Evolutionary conservation across 1,140 invertebrate genomes (phyloP).

Genomic region (Cydia fagiglandana): DNA sequence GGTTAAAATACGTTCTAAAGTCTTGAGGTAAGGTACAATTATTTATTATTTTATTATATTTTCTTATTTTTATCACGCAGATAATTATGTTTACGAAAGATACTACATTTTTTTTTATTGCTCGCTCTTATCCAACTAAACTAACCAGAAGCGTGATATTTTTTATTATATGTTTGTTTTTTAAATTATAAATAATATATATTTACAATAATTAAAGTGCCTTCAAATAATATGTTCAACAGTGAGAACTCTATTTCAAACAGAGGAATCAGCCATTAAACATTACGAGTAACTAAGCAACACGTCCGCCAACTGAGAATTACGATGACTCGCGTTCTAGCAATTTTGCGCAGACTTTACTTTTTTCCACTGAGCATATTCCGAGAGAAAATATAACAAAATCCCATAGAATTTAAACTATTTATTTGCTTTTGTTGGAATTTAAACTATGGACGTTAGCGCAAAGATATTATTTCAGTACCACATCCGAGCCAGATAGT

Average conservation of each 20-base stretch:
- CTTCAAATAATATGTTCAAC: constrained; percentile 3
- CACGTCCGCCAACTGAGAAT: neutral
- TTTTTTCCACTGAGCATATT: neutral
- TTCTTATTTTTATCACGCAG: too few species aligned
- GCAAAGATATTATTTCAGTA: neutral
- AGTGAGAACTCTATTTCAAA: neutral
- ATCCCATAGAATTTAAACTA: neutral
- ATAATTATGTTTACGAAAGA: too few species aligned
- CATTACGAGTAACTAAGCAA: neutral
- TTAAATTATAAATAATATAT: neutral
- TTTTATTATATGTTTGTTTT: too few species aligned
- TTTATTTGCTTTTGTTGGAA: neutral
- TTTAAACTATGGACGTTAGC: neutral
- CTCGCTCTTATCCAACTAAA: too few species aligned
- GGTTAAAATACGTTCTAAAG: too few species aligned
- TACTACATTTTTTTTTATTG: too few species aligned
- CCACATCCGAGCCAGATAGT: neutral
- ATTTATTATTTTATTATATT: too few species aligned
- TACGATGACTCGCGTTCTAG: neutral
- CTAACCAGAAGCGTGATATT: too few species aligned
- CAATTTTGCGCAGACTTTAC: neutral
- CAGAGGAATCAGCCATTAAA: neutral
- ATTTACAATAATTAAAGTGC: neutral
- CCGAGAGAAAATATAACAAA: neutral
- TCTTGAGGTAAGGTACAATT: too few species aligned